These are phyloP conservation scores for Calyptommatus sinebrachiatus DNA, from an alignment of 2,113 vertebrate species.

Conservation along the genomic window DNA sequence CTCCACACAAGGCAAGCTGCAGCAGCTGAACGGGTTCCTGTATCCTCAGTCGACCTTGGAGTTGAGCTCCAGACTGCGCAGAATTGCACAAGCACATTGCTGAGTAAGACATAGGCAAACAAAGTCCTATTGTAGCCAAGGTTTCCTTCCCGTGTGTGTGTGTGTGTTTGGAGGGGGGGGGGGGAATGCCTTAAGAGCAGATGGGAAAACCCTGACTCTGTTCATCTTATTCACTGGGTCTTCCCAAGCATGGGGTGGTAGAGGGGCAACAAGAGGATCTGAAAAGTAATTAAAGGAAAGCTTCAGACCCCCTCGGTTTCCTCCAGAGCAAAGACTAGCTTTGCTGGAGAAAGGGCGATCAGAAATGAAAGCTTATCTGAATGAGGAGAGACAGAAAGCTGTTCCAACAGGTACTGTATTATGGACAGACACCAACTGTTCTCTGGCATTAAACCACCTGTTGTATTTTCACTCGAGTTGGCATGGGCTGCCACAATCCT, in stretches of 20 bases:
- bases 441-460: constrained; percentile 56
- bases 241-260: constrained; percentile 24
- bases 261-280: fast-evolving
- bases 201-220: not conserved
- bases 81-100: constrained; percentile 68
- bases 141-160: constrained; percentile 45
- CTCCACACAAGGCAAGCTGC: not conserved
- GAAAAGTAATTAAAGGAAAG: not conserved
- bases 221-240: constrained; percentile 34
- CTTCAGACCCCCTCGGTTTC: not conserved
- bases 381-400: not conserved
- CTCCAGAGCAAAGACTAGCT: not conserved
- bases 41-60: constrained; percentile 55
- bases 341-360: constrained; percentile 8
- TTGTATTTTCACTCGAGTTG: not conserved
- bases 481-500: not conserved
- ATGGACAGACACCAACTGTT: constrained; percentile 11
- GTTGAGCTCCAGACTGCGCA: constrained; percentile 51
- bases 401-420: constrained; percentile 33
- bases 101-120: constrained; percentile 63
- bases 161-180: not conserved
- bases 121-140: constrained; percentile 66
- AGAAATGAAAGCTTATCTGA: constrained; percentile 33
- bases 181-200: not conserved
- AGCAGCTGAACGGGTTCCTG: not conserved